Evolutionary conservation across 2,888 invertebrate species (phyloP).

Genomic region (Parnassius glacialis): DNA sequence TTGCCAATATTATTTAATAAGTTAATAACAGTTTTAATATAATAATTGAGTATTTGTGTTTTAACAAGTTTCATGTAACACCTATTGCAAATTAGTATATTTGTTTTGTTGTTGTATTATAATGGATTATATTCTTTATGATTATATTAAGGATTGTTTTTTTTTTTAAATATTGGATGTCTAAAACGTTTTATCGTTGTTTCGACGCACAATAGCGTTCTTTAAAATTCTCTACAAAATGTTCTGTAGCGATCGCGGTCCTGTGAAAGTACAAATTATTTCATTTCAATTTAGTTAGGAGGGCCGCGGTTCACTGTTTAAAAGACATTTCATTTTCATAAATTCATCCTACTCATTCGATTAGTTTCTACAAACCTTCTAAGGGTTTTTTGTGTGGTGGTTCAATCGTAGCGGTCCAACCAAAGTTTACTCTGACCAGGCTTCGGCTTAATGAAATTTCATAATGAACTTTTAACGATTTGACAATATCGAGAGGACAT

Average conservation of each 20-base stretch:
- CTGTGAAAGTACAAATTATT: conserved; percentile 73
- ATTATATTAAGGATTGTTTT: conserved; percentile 64
- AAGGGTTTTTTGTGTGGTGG: conserved; percentile 5
- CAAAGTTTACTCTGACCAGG: conserved; percentile 60
- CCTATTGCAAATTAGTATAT: conserved; percentile 57
- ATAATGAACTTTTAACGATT: conserved; percentile 64
- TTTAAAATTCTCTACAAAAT: conserved; percentile 30
- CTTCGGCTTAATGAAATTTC: conserved; percentile 59
- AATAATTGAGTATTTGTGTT: conserved; percentile 75
- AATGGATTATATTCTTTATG: conserved; percentile 73
- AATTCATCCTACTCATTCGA: conserved; percentile 45
- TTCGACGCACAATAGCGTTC: conserved; percentile 25
- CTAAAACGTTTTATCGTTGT: conserved; percentile 48
- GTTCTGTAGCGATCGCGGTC: conserved; percentile 40
- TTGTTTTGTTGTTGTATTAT: conserved; percentile 79
- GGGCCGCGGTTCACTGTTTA: conserved; percentile 50
- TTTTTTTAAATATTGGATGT: conserved; percentile 52
- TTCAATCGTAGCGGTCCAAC: conserved; percentile 38
- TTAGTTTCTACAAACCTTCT: not conserved
- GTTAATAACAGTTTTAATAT: conserved; percentile 29
- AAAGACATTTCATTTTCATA: conserved; percentile 60
- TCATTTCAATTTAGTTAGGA: conserved; percentile 69
- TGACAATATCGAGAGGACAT: conserved; percentile 46
- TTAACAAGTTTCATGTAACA: conserved; percentile 41
- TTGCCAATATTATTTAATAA: conserved; percentile 37